These are phyloP conservation scores for Dermolepida albohirtum DNA, from an alignment of 2,888 invertebrate genomes.

Conservation along the genomic window DNA sequence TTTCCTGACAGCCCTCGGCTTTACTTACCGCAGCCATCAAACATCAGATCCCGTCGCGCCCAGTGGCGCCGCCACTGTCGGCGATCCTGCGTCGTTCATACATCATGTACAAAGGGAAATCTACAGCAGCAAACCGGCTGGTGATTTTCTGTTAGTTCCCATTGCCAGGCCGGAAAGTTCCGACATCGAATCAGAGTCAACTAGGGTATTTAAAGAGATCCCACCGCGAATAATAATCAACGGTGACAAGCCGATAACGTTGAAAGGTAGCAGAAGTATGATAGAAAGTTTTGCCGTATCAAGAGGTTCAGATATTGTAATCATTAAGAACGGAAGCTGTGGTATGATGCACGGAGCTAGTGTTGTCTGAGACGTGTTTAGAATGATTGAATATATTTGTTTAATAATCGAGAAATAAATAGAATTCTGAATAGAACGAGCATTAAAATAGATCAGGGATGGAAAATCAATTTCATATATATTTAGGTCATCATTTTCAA, in stretches of 20 bases:
- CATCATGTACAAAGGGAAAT: slow-evolving; percentile 59
- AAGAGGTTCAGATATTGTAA: slow-evolving; percentile 59
- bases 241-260: slow-evolving; percentile 46
- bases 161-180: slow-evolving; percentile 62
- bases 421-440: slow-evolving; percentile 6
- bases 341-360: slow-evolving; percentile 60
- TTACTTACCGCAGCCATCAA: slow-evolving; percentile 61
- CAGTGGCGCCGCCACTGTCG: slow-evolving; percentile 62
- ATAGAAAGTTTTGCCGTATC: slow-evolving; percentile 61
- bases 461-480: too few relatives aligned
- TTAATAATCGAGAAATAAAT: too few relatives aligned
- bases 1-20: slow-evolving; percentile 64
- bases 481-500: too few relatives aligned
- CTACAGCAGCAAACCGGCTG: slow-evolving; percentile 54
- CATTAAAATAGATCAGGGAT: neutral
- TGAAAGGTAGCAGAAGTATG: slow-evolving; percentile 60
- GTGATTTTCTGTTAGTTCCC: slow-evolving; percentile 61
- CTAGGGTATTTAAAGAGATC: slow-evolving; percentile 52
- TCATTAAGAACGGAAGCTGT: slow-evolving; percentile 55
- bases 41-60: slow-evolving; percentile 58
- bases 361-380: slow-evolving; percentile 53
- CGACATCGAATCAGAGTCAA: slow-evolving; percentile 53
- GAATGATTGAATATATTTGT: slow-evolving; percentile 3
- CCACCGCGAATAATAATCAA: slow-evolving; percentile 54
- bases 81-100: slow-evolving; percentile 61